Conservation (phyloP, 2,888 invertebrate genomes). For the Aromia moschata region DNA sequence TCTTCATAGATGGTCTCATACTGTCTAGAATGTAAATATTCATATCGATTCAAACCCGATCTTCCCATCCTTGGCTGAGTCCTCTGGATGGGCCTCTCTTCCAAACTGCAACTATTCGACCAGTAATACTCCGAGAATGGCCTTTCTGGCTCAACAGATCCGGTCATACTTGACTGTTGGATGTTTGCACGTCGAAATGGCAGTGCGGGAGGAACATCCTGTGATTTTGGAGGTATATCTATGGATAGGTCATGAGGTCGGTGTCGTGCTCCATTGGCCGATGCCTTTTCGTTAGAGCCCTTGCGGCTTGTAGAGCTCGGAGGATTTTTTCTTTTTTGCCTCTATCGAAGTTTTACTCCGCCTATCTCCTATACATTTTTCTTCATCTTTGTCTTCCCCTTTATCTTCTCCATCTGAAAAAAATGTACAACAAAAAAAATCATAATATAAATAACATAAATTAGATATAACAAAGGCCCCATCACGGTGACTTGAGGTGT, state of each 20-base stretch:
- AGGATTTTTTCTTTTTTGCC: neutral
- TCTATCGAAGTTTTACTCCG: neutral
- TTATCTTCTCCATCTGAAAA: constrained; percentile 2
- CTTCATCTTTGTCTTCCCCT: neutral
- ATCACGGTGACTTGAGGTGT: too few species aligned
- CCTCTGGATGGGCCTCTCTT: neutral
- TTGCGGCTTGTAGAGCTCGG: neutral
- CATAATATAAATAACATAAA: too few species aligned
- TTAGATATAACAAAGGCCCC: too few species aligned
- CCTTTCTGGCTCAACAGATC: neutral
- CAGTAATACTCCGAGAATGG: neutral
- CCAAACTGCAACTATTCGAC: neutral
- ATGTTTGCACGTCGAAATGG: neutral
- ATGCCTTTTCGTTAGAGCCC: neutral
- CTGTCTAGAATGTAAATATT: constrained; percentile 6
- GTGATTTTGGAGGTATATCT: neutral
- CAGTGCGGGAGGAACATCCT: neutral
- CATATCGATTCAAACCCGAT: constrained; percentile 1
- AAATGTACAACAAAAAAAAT: too few species aligned
- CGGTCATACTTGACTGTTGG: neutral
- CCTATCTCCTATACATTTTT: neutral
- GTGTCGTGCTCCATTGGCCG: neutral
- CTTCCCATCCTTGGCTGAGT: neutral
- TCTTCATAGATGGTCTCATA: constrained; percentile 11
- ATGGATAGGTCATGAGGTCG: neutral